Conservation (phyloP, 2,888 invertebrate genomes). For the Onthophagus sagittarius region DNA sequence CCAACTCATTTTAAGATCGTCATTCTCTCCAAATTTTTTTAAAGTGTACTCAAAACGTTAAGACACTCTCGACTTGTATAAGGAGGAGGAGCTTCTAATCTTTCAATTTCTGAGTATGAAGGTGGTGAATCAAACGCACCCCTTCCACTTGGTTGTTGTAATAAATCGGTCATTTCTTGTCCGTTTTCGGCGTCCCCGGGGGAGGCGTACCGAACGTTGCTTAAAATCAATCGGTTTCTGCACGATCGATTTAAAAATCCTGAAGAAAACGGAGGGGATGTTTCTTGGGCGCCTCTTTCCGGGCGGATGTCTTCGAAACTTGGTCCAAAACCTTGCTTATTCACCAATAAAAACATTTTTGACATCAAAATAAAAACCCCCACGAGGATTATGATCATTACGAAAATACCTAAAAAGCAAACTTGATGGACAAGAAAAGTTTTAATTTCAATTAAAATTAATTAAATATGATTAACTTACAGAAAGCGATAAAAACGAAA, state of each 20-base stretch:
- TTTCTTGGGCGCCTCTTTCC: conserved; percentile 13
- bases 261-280: conserved; percentile 3
- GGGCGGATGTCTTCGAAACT: not conserved
- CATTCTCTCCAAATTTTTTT: no score
- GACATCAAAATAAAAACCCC: conserved; percentile 26
- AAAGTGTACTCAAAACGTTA: no score
- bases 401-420: conserved; percentile 38
- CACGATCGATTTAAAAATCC: conserved; percentile 13
- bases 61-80: conserved; percentile 42
- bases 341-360: conserved; percentile 43
- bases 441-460: not conserved
- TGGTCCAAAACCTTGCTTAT: conserved; percentile 31
- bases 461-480: conserved; percentile 35
- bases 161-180: conserved; percentile 38
- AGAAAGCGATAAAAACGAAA: conserved; percentile 46
- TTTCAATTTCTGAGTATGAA: conserved; percentile 41
- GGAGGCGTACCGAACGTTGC: conserved; percentile 17
- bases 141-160: conserved; percentile 35
- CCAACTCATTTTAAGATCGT: no score
- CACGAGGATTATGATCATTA: conserved; percentile 41
- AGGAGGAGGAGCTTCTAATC: conserved; percentile 50
- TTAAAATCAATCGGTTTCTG: conserved; percentile 17
- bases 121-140: conserved; percentile 44
- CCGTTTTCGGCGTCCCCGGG: conserved; percentile 22
- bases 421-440: no score